These are phyloP conservation scores for Chaetodon trifasciatus DNA, from an alignment of 2,797 vertebrate genomes.

Conservation along the genomic window DNA sequence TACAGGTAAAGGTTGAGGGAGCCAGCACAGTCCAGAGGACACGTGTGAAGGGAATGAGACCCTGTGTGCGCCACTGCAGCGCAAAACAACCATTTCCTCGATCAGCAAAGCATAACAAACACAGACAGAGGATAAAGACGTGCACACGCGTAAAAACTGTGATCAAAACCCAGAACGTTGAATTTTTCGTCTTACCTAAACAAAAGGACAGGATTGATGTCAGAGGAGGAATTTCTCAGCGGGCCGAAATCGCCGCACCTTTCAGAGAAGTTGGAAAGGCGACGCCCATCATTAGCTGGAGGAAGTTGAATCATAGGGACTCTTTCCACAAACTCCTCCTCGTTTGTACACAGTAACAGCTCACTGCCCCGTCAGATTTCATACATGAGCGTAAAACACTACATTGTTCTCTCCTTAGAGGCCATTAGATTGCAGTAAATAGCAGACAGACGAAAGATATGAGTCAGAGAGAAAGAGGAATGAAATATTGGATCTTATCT, in stretches of 20 bases:
- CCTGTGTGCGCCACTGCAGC: not conserved
- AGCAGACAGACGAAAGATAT: not conserved
- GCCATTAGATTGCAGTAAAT: not conserved
- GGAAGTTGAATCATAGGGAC: slow-evolving; percentile 48
- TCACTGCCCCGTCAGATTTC: not conserved
- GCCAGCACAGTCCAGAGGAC: not conserved
- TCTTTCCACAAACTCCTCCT: slow-evolving; percentile 59
- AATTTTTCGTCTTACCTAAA: slow-evolving; percentile 52
- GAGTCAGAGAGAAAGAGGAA: slow-evolving; percentile 22
- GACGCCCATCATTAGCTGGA: slow-evolving; percentile 54
- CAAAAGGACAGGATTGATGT: slow-evolving; percentile 17
- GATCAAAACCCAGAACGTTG: not conserved
- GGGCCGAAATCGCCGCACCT: slow-evolving; percentile 56
- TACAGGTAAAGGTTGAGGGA: not conserved
- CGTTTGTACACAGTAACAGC: not conserved
- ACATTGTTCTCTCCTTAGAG: too few species aligned
- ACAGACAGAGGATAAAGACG: not conserved
- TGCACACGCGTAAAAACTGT: not conserved
- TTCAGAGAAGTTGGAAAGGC: slow-evolving; percentile 16
- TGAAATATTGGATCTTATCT: slow-evolving; percentile 6
- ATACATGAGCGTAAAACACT: not conserved
- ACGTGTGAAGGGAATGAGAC: not conserved
- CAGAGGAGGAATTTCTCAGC: slow-evolving; percentile 16
- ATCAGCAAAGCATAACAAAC: not conserved
- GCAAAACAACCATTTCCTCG: not conserved